Base-by-base conservation (phyloP, 2,113 vertebrate species). In the Amphiprion ocellaris region DNA sequence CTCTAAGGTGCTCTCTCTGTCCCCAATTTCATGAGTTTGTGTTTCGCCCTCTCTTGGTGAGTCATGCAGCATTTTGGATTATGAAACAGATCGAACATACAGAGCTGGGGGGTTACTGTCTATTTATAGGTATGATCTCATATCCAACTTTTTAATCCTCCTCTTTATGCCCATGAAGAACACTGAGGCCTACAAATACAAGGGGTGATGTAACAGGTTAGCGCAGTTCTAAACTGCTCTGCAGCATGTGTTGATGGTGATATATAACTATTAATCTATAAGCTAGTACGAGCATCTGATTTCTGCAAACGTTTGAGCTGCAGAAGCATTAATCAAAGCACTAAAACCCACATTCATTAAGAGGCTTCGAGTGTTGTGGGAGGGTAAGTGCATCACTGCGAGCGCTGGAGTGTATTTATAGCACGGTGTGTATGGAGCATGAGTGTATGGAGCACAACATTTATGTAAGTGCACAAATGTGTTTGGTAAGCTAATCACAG, bases 91-190 rank as follows among this genome's bases (percentile, higher is more conserved):
- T 87, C 77, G 71, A 91, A 91, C 75, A 66, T 71, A 80, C 62
- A 82, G 69, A 49, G 72, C 83, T 77, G 60, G 65, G 26, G 74
- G 74, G 72, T 77, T 81, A 69, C 76, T 39, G 61, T 85, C 90
- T 92, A 89, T 92, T 90, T 87, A 83, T 88, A 91, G 85, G 75
- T 78, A 89, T 89, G 86, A 90, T 76, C 82, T 92, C 87, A 87
- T 79, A 79, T 85, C 76, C 85, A 84, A 90, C 78, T 91, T 90
- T 87, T 79, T 90, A 92, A 93, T 93, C 91, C 90, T 73, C 81
- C 82, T 90, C 76, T 89, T 87, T 79, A 77, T 79, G 78, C 72
- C 61, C 58, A 76, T 74, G 74, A 59, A 74, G 70, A 87, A 68
- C 84, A 68, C 52, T 2, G 10, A 68, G 67, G 77, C 77, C 71